Conservation (phyloP, 2,113 vertebrate genomes). For the Hoplias malabaricus region DNA sequence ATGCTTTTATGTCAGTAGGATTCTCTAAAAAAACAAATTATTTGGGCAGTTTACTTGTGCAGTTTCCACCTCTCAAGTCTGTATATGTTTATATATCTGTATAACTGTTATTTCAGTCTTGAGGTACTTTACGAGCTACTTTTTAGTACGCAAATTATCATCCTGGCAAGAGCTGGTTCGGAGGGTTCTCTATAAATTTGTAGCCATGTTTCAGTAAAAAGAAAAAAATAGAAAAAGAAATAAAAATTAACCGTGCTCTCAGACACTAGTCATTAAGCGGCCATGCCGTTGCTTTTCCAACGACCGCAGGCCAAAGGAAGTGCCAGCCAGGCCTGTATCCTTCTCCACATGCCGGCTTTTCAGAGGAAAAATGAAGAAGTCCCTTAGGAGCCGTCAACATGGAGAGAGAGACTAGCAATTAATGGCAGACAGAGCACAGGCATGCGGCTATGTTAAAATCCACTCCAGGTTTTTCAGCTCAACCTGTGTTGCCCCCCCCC, state of each 20-base stretch:
- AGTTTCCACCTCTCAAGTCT: conserved; percentile 10
- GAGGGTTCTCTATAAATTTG: neutral
- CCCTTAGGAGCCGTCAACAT: conserved; percentile 54
- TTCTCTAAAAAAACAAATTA: neutral
- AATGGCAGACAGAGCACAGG: conserved; percentile 50
- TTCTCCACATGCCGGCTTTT: conserved; percentile 67
- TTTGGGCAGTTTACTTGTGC: neutral
- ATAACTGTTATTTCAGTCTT: conserved; percentile 18
- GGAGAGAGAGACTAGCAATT: conserved; percentile 64
- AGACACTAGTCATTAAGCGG: conserved; percentile 73
- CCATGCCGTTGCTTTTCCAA: conserved; percentile 66
- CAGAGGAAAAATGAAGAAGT: conserved; percentile 54
- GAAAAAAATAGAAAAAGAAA: conserved; percentile 41
- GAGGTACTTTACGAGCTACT: conserved; percentile 32
- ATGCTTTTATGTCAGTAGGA: too few species aligned
- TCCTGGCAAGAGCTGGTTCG: neutral
- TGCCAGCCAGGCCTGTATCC: conserved; percentile 57
- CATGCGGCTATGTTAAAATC: neutral
- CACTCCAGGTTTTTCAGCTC: conserved; percentile 10
- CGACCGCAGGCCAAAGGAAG: conserved; percentile 65
- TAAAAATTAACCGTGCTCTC: conserved; percentile 71
- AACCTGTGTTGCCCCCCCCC: conserved; percentile 39
- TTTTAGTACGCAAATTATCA: conserved; percentile 32
- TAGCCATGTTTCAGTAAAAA: conserved; percentile 62
- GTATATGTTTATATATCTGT: too few species aligned